A percentile compares a stretch with the other conserved stretches of the same genome.
phyloP scores from a whole-genome alignment of 2,888 invertebrate genomes.

The Eupithecia insigniata region DNA sequence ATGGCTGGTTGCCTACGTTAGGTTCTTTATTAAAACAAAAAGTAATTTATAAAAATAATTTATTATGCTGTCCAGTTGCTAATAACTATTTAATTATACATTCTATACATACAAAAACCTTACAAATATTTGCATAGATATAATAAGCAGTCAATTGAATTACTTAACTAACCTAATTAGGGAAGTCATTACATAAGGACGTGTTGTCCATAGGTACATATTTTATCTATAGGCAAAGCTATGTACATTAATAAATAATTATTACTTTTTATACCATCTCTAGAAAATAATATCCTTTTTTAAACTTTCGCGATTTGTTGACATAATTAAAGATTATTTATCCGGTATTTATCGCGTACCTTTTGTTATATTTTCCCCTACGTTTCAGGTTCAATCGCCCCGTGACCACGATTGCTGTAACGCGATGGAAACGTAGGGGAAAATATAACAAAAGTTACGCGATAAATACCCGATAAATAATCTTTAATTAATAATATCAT shows the following conservation, averaged over 20 bases:
- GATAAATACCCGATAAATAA: too few species aligned
- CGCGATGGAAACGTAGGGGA: too few species aligned
- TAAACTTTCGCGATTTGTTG: too few species aligned
- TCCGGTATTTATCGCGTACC: too few species aligned
- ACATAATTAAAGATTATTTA: too few species aligned
- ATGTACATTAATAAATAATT: background rate
- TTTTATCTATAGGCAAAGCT: background rate
- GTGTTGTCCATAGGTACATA: background rate
- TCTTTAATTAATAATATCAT: background rate
- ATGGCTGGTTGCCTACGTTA: background rate
- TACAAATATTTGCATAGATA: slow-evolving; percentile 33
- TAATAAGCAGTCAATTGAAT: slow-evolving; percentile 33
- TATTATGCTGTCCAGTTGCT: slow-evolving; percentile 4
- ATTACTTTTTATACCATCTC: background rate
- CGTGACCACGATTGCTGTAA: too few species aligned
- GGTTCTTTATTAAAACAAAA: background rate
- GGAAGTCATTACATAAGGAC: background rate
- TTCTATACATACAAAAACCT: slow-evolving; percentile 14
- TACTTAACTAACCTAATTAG: slow-evolving; percentile 19
- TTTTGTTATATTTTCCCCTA: too few species aligned
- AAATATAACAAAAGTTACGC: too few species aligned
- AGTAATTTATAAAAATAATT: slow-evolving; percentile 25
- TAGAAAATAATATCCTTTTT: background rate
- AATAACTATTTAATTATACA: background rate
- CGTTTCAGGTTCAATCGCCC: too few species aligned